Evolutionary conservation across 64 coral and sea anemone genomes (phyloP).

Genomic region (Pocillopora verrucosa): DNA sequence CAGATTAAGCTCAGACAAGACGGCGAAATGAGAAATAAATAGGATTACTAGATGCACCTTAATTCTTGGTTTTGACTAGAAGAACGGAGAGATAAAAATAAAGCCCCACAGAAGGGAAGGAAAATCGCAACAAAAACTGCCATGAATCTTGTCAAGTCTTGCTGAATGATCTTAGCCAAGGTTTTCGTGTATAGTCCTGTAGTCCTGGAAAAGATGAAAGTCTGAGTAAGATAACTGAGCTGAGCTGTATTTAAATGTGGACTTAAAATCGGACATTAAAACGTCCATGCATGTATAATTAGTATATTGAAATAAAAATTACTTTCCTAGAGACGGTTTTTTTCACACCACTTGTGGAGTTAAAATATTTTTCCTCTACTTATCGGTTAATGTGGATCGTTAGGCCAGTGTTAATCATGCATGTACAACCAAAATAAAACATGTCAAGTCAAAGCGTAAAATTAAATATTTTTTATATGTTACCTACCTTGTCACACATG

Average conservation of each 20-base stretch:
- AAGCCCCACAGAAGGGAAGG: constrained; percentile 78
- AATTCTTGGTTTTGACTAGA: constrained; percentile 32
- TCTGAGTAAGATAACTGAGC: too few relatives aligned
- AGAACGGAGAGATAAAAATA: constrained; percentile 66
- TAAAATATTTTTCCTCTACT: too few relatives aligned
- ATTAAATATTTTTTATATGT: not conserved
- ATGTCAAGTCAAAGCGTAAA: not conserved
- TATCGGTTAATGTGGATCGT: too few relatives aligned
- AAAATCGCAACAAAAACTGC: constrained; percentile 73
- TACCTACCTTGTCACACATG: constrained; percentile 70
- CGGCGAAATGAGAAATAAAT: not conserved
- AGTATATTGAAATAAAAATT: too few relatives aligned
- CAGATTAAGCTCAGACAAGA: not conserved
- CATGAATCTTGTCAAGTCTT: constrained; percentile 78
- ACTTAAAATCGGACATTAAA: too few relatives aligned
- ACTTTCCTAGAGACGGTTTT: too few relatives aligned
- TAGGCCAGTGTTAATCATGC: too few relatives aligned
- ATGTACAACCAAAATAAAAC: too few relatives aligned
- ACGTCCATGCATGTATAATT: too few relatives aligned
- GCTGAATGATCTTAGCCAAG: constrained; percentile 62
- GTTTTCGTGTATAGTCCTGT: constrained; percentile 87
- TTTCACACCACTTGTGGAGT: too few relatives aligned
- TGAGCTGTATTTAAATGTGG: too few relatives aligned
- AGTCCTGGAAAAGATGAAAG: constrained; percentile 40
- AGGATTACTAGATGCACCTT: constrained; percentile 28